Base-by-base conservation (phyloP, 2,797 vertebrate genomes). In the Diplodus sargus region DNA sequence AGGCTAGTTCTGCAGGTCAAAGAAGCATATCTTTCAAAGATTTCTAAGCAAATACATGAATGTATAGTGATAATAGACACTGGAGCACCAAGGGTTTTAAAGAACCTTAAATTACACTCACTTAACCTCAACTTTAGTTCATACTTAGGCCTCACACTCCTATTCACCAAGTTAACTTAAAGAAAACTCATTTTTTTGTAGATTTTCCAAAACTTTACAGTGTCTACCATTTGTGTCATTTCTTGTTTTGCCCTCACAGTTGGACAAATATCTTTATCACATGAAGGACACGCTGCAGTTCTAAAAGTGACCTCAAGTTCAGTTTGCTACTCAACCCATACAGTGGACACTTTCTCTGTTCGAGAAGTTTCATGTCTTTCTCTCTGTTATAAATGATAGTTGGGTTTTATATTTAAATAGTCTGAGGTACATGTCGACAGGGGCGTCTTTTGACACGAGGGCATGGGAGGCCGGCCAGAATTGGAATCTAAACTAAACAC, bases 21-120 rank as follows among this genome's bases (percentile, higher is more conserved):
- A 16, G 11, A 9, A 48, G 9, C 7, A 54, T 54, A 6, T 53
- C n/a, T 65, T 34, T 13, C 12, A 39, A 52, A 16, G 49, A 22
- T 23, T 53, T 23, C 12, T 22, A 53, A 52, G 49, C 49, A 52
- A 20, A 12, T 39, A 52, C 1, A 39, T 22, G 2, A 51, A n/a
- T 4, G 2, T 69, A 57, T n/a, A 69, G 28, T 47, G 0, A 1
- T 3, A 3, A 12, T 39, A 30, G 15, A 59, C 25, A 12, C 25
- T 51, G 48, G 12, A 54, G 6, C 15, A 13, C 51, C 13, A 13
- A 53, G 9, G 7, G 30, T 60, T 66, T 65, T 25, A 59, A 30
- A 61, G 56, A 30, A 62, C 13, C 8, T 53, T 18, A 42, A 74
- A 51, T 67, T 43, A 2, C 45, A 66, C 74, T 69, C 20, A 77